Evolutionary conservation across 1,140 invertebrate genomes (phyloP).

Genomic region (Coptotermes formosanus): DNA sequence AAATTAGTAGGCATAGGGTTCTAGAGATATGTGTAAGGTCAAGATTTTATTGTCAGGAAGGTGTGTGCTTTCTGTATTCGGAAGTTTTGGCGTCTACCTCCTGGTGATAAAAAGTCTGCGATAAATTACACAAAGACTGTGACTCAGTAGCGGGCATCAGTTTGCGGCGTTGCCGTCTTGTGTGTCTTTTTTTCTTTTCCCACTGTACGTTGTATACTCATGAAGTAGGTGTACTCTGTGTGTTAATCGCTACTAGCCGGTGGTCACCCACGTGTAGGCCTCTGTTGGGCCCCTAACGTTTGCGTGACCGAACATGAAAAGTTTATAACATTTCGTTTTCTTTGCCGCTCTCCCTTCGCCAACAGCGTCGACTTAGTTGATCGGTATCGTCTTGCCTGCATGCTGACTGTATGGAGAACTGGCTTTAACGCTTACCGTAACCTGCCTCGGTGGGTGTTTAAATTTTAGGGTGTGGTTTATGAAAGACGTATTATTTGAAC

Average conservation of each 20-base stretch:
- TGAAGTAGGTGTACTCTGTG: background rate
- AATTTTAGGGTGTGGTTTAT: too few relatives aligned
- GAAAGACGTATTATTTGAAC: too few relatives aligned
- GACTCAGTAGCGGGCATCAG: background rate
- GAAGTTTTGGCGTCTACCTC: background rate
- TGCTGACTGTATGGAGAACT: too few relatives aligned
- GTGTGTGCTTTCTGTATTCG: background rate
- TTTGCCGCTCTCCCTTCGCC: background rate
- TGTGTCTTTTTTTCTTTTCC: background rate
- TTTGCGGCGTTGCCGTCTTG: background rate
- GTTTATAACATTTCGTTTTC: constrained; percentile 1
- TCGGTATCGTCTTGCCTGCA: too few relatives aligned
- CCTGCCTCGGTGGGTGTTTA: too few relatives aligned
- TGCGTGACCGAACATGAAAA: background rate
- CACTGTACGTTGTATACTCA: background rate
- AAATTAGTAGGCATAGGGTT: background rate
- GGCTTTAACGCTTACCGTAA: too few relatives aligned
- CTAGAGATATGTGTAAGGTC: background rate
- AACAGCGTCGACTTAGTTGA: too few relatives aligned
- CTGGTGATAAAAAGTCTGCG: background rate
- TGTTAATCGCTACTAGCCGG: background rate
- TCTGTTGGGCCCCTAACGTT: background rate
- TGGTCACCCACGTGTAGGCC: background rate
- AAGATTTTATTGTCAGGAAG: background rate
- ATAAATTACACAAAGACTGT: background rate